A percentile compares a stretch with the other conserved stretches of the same genome.
Conservation (phyloP, 2,797 vertebrate genomes). For the Phaenicophaeus curvirostris region DNA sequence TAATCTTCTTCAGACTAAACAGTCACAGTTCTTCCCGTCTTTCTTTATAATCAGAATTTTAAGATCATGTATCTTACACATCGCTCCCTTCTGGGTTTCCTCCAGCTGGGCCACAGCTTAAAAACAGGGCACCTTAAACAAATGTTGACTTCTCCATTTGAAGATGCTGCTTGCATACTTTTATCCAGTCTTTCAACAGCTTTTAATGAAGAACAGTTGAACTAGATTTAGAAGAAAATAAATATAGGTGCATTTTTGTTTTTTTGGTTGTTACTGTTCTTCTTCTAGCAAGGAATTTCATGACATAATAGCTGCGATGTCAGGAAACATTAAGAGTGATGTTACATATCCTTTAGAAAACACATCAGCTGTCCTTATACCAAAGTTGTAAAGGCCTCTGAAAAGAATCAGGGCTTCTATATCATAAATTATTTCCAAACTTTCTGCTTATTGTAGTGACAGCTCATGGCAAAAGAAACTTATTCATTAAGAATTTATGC, state of each 20-base stretch:
- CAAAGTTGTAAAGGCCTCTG: neutral
- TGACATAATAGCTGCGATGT: neutral
- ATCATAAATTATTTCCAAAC: neutral
- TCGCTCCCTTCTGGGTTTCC: neutral
- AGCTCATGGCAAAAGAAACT: slow-evolving; percentile 8
- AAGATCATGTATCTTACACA: neutral
- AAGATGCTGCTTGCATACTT: neutral
- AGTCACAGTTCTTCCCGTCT: neutral
- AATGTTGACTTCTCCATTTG: neutral
- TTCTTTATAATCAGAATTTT: neutral
- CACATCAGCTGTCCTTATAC: neutral
- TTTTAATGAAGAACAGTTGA: neutral
- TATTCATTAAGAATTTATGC: slow-evolving; percentile 56
- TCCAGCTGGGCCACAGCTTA: neutral
- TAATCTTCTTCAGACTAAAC: neutral
- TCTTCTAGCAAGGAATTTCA: neutral
- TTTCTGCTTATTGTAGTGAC: neutral
- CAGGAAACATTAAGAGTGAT: slow-evolving; percentile 17
- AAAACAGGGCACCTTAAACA: neutral
- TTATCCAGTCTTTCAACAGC: neutral
- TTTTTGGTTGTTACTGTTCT: neutral
- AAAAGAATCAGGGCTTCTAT: neutral
- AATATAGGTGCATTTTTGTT: neutral
- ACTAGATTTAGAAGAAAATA: neutral
- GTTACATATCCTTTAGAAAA: neutral